Percentiles rank a stretch among this genome's conserved stretches.
These are phyloP conservation scores for Camponotus vicinus DNA, from an alignment of 1,140 invertebrate genomes.

Conservation along the genomic window DNA sequence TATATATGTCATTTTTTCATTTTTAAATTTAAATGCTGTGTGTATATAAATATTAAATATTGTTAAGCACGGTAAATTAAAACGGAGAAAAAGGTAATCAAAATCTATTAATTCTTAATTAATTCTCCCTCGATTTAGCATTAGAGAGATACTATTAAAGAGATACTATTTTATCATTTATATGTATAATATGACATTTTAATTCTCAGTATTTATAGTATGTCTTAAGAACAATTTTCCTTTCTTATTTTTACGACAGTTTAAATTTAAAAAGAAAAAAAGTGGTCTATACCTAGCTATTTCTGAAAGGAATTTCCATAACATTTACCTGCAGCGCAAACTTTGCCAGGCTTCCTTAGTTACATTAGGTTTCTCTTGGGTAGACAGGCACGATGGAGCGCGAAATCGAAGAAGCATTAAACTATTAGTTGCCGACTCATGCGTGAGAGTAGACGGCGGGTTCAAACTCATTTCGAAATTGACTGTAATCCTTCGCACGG, in stretches of 20 bases:
- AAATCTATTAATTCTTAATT: constrained; percentile 5
- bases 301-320: constrained; percentile 64
- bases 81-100: not conserved
- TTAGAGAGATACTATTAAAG: not conserved
- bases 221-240: not conserved
- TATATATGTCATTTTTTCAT: not conserved
- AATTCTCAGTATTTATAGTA: not conserved
- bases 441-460: constrained; percentile 33
- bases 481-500: constrained; percentile 45
- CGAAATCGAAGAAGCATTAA: constrained; percentile 74
- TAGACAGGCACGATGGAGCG: constrained; percentile 57
- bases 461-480: constrained; percentile 64
- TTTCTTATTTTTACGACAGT: not conserved
- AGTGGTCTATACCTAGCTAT: constrained; percentile 22
- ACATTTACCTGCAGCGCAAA: constrained; percentile 68
- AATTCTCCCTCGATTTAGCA: not conserved
- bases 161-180: not conserved
- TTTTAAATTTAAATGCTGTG: not conserved
- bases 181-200: not conserved
- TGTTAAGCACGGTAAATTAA: not conserved
- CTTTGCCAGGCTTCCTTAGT: constrained; percentile 47
- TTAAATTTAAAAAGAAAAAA: constrained; percentile 10
- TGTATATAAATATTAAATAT: not conserved
- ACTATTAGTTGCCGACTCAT: constrained; percentile 72
- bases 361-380: constrained; percentile 60